Conservation (phyloP, 2,113 vertebrate species). For the Pithys albifrons region DNA sequence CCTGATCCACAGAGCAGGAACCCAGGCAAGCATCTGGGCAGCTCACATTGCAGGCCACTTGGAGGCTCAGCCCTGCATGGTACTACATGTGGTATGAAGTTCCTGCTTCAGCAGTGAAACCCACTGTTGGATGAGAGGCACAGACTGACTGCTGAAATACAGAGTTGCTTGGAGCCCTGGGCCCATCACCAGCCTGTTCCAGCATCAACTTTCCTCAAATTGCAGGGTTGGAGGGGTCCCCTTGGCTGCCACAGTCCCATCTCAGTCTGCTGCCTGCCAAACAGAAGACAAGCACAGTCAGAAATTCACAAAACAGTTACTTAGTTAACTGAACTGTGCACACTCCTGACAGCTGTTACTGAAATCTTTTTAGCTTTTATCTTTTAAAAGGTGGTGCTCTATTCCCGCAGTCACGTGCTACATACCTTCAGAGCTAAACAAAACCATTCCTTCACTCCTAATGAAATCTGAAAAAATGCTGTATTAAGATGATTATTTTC, state of each 20-base stretch:
- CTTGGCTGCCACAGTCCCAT: background rate
- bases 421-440: background rate
- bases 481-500: background rate
- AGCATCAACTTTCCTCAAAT: background rate
- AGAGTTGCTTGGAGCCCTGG: background rate
- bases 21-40: background rate
- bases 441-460: background rate
- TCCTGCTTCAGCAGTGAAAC: background rate
- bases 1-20: background rate
- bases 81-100: background rate
- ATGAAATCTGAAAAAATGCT: background rate
- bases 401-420: background rate
- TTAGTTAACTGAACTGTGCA: background rate
- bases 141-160: background rate
- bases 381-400: background rate
- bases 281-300: background rate
- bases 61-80: background rate
- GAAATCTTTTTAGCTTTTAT: background rate
- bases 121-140: background rate
- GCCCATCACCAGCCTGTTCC: background rate
- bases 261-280: background rate
- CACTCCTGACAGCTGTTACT: background rate
- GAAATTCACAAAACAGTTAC: background rate
- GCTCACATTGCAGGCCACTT: background rate
- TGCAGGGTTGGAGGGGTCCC: background rate